A percentile compares a stretch with the other conserved stretches of the same genome.
Evolutionary conservation across 2,113 vertebrate species (phyloP).

Genomic region (Hydrolagus affinis): DNA sequence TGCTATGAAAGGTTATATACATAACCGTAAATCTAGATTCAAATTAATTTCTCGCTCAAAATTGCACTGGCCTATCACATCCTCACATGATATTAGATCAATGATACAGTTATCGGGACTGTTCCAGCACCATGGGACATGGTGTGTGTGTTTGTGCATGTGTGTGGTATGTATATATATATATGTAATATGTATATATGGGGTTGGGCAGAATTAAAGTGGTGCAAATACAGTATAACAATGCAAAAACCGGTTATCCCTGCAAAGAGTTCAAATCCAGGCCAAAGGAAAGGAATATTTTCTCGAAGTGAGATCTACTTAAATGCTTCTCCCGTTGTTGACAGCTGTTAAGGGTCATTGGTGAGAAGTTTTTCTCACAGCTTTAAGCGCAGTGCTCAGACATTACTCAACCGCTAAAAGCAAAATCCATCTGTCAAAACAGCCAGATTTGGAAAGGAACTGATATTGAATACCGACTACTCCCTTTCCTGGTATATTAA

Average conservation of each 20-base stretch:
- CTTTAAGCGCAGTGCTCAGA: slow-evolving; percentile 15
- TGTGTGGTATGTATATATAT: no score
- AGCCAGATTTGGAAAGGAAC: slow-evolving; percentile 2
- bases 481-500: not conserved
- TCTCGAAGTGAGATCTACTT: slow-evolving; percentile 12
- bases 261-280: slow-evolving; percentile 21
- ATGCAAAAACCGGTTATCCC: slow-evolving; percentile 14
- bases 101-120: no score
- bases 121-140: no score
- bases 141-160: no score
- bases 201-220: no score
- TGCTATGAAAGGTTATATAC: no score
- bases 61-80: no score
- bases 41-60: no score
- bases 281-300: slow-evolving; percentile 30
- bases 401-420: slow-evolving; percentile 23
- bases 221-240: not conserved
- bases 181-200: no score
- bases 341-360: slow-evolving; percentile 29
- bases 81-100: no score
- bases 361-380: slow-evolving; percentile 21
- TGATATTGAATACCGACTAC: not conserved
- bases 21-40: no score
- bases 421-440: slow-evolving; percentile 28
- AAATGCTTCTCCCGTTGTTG: slow-evolving; percentile 20